These are phyloP conservation scores for Potamilus streckersoni DNA, from an alignment of 1,140 invertebrate species.

Conservation along the genomic window DNA sequence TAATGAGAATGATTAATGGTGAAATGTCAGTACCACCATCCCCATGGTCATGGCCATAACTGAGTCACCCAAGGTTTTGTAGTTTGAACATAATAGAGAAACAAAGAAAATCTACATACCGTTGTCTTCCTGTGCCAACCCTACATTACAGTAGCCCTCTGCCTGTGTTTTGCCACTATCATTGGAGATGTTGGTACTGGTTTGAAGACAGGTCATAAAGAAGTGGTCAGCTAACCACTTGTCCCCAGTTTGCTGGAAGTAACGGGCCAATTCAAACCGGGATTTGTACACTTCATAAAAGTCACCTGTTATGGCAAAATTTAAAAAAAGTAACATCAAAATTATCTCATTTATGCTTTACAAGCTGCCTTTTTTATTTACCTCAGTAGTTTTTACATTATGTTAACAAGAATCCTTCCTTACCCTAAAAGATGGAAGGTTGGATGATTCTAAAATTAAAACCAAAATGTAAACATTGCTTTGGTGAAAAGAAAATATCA, in stretches of 20 bases:
- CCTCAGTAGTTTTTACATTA: constrained; percentile 5
- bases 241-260: constrained; percentile 59
- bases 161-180: constrained; percentile 57
- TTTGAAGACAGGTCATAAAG: constrained; percentile 59
- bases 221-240: constrained; percentile 67
- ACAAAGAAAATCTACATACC: constrained; percentile 36
- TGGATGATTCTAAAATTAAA: not conserved
- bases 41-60: not conserved
- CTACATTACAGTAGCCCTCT: constrained; percentile 64
- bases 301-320: constrained; percentile 43
- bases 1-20: not conserved
- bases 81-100: not conserved
- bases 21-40: not conserved
- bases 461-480: not conserved
- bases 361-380: constrained; percentile 10
- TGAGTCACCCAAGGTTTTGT: not conserved
- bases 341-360: not conserved
- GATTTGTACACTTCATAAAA: constrained; percentile 51
- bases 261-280: constrained; percentile 55
- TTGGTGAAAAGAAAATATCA: not conserved
- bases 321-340: not conserved
- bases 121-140: constrained; percentile 59
- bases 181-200: constrained; percentile 39
- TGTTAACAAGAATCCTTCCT: not conserved
- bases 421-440: constrained; percentile 10